Percentiles rank a stretch among this genome's conserved stretches.
These are phyloP conservation scores for Oscheius sp. DNA, from an alignment of 2,888 invertebrate species.

Conservation along the genomic window DNA sequence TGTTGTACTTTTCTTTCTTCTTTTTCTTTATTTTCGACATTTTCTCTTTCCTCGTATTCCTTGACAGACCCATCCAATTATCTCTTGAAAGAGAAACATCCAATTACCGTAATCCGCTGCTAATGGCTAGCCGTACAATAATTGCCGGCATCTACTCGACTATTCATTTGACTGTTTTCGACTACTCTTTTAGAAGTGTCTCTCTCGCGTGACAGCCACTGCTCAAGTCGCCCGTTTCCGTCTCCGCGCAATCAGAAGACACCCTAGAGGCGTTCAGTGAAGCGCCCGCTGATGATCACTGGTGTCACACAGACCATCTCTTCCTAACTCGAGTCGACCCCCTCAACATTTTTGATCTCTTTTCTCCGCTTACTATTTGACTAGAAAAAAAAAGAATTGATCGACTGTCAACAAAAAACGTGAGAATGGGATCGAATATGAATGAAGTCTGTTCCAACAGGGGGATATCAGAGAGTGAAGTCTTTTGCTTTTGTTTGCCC, in stretches of 20 bases:
- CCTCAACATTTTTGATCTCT: neutral
- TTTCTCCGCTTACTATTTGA: neutral
- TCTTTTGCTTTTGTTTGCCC: conserved; percentile 22
- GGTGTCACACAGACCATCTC: neutral
- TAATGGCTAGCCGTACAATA: too few relatives aligned
- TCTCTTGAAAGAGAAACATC: neutral
- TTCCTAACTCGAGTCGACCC: neutral
- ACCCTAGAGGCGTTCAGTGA: conserved; percentile 24
- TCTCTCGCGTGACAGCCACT: conserved; percentile 13
- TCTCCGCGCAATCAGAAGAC: conserved; percentile 23
- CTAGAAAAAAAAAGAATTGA: neutral
- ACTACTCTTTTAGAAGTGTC: neutral
- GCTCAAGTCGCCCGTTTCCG: conserved; percentile 17
- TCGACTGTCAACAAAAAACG: too few relatives aligned
- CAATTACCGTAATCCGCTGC: neutral
- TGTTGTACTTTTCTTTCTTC: neutral
- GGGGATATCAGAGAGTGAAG: neutral
- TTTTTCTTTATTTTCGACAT: neutral
- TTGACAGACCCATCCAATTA: neutral
- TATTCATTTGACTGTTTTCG: conserved; percentile 17
- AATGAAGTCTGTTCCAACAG: neutral
- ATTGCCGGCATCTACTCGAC: neutral
- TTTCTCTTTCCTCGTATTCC: neutral
- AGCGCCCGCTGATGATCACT: conserved; percentile 20
- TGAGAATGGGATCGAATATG: too few relatives aligned